Base-by-base conservation (phyloP, 2,113 vertebrate genomes). In the Apeltes quadracus region DNA sequence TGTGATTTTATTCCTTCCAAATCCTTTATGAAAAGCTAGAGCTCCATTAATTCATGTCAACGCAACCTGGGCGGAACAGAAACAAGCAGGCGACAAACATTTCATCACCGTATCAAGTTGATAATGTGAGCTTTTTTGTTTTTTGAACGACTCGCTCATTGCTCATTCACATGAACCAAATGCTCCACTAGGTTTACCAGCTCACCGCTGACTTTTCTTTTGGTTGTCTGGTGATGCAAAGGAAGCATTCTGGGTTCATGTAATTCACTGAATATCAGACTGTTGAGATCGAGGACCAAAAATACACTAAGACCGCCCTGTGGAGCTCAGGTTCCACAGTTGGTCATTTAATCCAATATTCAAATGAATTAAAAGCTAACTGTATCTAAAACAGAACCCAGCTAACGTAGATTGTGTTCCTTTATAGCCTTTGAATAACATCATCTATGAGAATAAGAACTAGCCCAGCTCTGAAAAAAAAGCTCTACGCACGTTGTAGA, bases 1-100 rank as follows among this genome's bases (percentile, higher is more conserved):
- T 23, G 22, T 12, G 22, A 39, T 18, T 8, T 18, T 8, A 36
- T 13, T 18, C 12, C 13, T 23, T 36, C 43, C 23, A 7, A 62
- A 76, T 38, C 16, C 11, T 12, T 39, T 2, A 57, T 14, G 18
- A 46, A 55, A 2, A 15, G 44, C 11, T 15, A 7, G 43, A 68
- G 23, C 12, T 20, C n/a, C 34, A n/a, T 27, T 39, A n/a, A 68
- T 71, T 46, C 55, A 54, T 65, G 53, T 65, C 53, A 61, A 53
- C 18, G 57, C 20, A 18, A 22, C 25, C 7, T 44, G 39, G 36
- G 34, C 23, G 32, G 36, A 43, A 20, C 58, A 72, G 57, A 61
- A 27, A 29, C 44, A n/a, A 20, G 46, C 8, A 7, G 2, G 9
- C 14, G 27, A 61, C 44, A 61, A 44, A 32, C 12, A 53, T 41